Evolutionary conservation across 2,113 vertebrate species (phyloP).

Genomic region (Stomatorhinus ivindoensis): DNA sequence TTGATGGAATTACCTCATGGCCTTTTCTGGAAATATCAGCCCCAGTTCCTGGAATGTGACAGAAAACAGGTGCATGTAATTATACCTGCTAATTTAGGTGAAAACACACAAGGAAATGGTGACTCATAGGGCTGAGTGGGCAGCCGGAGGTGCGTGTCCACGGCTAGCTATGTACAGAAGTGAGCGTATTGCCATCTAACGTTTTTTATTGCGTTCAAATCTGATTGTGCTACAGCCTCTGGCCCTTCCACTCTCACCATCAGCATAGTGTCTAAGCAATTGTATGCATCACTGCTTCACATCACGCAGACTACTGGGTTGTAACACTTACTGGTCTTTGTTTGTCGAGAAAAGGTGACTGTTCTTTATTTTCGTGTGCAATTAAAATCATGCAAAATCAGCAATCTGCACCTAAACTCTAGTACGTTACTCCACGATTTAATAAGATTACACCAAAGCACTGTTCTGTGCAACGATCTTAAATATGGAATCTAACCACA

Average conservation of each 20-base stretch:
- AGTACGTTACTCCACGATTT: neutral
- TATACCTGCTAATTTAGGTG: constrained; percentile 33
- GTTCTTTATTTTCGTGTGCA: neutral
- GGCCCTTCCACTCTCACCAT: neutral
- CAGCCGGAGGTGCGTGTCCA: neutral
- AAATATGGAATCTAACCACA: neutral
- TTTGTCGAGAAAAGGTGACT: neutral
- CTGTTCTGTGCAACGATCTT: neutral
- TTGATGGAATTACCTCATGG: constrained; percentile 42
- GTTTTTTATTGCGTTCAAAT: neutral
- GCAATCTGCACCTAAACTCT: neutral
- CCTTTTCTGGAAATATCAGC: constrained; percentile 48
- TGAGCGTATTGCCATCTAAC: neutral
- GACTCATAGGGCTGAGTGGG: constrained; percentile 15
- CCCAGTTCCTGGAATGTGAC: constrained; percentile 47
- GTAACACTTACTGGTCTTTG: neutral
- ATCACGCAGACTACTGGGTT: neutral
- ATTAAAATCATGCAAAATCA: neutral
- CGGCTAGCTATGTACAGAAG: neutral
- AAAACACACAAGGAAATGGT: constrained; percentile 40
- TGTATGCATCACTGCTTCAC: neutral
- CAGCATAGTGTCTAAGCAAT: neutral
- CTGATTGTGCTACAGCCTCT: neutral
- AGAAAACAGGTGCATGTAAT: constrained; percentile 34
- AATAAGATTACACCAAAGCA: neutral